A percentile compares a stretch with the other conserved stretches of the same genome.
phyloP scores from a whole-genome alignment of 2,888 invertebrate species.

The Dicycla oo region DNA sequence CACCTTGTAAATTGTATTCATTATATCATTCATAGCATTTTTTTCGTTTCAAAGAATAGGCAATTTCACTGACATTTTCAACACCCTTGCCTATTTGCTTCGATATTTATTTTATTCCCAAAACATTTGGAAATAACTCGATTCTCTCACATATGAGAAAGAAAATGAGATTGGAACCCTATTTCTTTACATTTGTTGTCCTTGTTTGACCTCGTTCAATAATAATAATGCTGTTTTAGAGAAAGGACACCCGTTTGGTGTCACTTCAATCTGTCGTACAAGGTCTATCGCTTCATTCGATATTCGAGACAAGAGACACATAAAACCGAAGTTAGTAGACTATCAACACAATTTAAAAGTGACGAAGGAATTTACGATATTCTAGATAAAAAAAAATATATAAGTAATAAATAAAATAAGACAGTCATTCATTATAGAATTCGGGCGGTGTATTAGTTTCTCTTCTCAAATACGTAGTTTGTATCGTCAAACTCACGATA shows the following conservation, averaged over 20 bases:
- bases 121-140: conserved; percentile 58
- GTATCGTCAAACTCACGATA: conserved; percentile 62
- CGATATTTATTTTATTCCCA: conserved; percentile 58
- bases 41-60: conserved; percentile 41
- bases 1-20: conserved; percentile 20
- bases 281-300: conserved; percentile 37
- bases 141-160: conserved; percentile 58
- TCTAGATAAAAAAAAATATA: conserved; percentile 1
- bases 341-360: conserved; percentile 44
- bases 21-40: conserved; percentile 53
- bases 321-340: conserved; percentile 32
- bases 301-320: conserved; percentile 38
- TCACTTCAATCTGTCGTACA: conserved; percentile 25
- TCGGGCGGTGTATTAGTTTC: conserved; percentile 21
- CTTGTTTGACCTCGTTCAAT: conserved; percentile 56
- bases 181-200: conserved; percentile 62
- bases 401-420: conserved; percentile 7
- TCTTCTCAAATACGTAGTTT: conserved; percentile 50
- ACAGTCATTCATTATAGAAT: conserved; percentile 7
- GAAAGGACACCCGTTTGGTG: conserved; percentile 50
- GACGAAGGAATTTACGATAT: conserved; percentile 13
- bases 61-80: conserved; percentile 29
- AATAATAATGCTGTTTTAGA: conserved; percentile 55
- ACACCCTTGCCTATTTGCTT: conserved; percentile 47
- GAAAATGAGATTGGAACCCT: conserved; percentile 68